Evolutionary conservation across 2,113 vertebrate genomes (phyloP), one percentile per base, ranked within the genome.

Genomic region (Python bivittatus): DNA sequence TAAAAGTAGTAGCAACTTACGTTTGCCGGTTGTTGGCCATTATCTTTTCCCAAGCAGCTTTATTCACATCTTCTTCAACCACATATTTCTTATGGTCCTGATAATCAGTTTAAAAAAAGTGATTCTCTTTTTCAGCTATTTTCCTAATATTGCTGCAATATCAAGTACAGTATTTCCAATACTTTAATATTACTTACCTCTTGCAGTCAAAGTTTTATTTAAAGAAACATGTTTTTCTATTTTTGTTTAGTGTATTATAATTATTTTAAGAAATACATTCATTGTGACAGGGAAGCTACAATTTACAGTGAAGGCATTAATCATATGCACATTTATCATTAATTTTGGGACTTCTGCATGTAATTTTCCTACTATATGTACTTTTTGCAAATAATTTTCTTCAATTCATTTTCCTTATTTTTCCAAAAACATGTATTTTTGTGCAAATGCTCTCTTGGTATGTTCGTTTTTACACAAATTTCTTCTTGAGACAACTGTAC

Each of bases 1-100:
- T 23, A 9, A 88, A 92, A 88, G 20, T 23, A 92, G 90, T 27
- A 2, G 13, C 9, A 79, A 91, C 98, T 98, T 96, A 99, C 99
- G 98, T 99, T 95, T 98, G 99, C 58, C 98, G 98, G 79, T 98
- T 98, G 96, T 97, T 98, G 72, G 95, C 94, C 96, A 99, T 98
- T 89, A 99, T 99, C 97, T 98, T 99, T 95, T 99, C 98, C 99
- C 99, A 99, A 0, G 98, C 98, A 92, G 96, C 97, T 98, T 98
- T 99, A 97, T 97, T 99, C 84, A 97, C 96, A 95, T 96, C 97
- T 94, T 98, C 99, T 93, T 99, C 99, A 13, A 96, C 94, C 95
- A 99, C 98, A 38, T 98, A 99, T 95, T 99, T 99, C 58, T 98
- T 97, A 96, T 98, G 98, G 94, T 99, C 99, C 99, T 99, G 94